Conservation (phyloP, 1,140 invertebrate genomes). For the Bombus confusus region DNA sequence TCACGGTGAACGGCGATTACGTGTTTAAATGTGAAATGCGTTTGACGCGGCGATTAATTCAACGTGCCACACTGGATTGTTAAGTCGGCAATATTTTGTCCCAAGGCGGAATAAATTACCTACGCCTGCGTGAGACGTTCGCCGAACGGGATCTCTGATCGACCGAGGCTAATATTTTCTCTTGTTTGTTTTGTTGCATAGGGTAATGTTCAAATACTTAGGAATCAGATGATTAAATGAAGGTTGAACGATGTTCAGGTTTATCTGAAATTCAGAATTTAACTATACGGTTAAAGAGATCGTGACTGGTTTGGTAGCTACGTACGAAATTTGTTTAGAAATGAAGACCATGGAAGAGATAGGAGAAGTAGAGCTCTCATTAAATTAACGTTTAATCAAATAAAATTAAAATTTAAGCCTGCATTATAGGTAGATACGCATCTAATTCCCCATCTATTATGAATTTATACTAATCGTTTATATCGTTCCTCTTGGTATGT, state of each 20-base stretch:
- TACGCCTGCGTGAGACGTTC: background rate
- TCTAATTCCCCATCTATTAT: background rate
- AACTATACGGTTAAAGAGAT: too few relatives aligned
- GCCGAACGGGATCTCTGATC: background rate
- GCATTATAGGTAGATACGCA: too few relatives aligned
- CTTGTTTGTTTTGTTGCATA: background rate
- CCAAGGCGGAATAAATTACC: background rate
- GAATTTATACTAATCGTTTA: constrained; percentile 32
- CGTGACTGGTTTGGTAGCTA: too few relatives aligned
- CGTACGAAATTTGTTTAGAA: too few relatives aligned
- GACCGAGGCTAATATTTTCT: background rate
- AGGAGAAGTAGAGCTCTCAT: too few relatives aligned
- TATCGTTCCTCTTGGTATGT: constrained; percentile 5
- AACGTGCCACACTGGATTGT: background rate
- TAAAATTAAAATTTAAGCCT: too few relatives aligned
- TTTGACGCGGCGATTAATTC: background rate
- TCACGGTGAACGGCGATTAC: background rate
- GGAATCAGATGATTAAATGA: background rate
- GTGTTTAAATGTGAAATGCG: background rate
- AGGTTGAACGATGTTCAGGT: background rate
- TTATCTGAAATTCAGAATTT: too few relatives aligned
- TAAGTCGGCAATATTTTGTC: background rate
- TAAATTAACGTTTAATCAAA: too few relatives aligned
- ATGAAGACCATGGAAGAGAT: too few relatives aligned
- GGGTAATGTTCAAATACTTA: background rate